Evolutionary conservation across 1,140 invertebrate genomes (phyloP).

Genomic region (Scaptodrosophila lebanonensis): DNA sequence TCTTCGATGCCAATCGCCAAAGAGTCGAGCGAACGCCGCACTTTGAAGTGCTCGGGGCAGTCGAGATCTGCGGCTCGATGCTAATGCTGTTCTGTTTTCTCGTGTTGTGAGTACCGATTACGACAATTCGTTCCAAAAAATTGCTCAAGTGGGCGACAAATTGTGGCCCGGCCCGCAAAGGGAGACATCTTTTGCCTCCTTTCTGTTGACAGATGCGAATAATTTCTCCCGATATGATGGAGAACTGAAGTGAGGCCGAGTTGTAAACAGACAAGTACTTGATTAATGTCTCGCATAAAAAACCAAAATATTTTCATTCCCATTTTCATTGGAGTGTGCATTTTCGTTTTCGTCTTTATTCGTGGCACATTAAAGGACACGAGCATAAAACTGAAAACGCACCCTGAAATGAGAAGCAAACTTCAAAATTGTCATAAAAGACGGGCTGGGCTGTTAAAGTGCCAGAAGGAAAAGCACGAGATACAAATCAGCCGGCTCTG

Average conservation of each 20-base stretch:
- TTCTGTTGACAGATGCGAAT: too few species aligned
- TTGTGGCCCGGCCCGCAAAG: too few species aligned
- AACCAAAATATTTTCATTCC: constrained; percentile 7
- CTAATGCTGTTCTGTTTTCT: too few species aligned
- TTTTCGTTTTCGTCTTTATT: not conserved
- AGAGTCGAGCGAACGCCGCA: constrained; percentile 23
- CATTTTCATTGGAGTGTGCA: constrained; percentile 3
- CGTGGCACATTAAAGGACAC: constrained; percentile 13
- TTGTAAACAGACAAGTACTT: constrained; percentile 20
- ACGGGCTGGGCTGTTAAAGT: not conserved
- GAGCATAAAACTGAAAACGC: constrained; percentile 6
- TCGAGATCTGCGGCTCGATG: constrained; percentile 27
- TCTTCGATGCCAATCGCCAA: constrained; percentile 47
- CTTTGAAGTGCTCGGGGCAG: constrained; percentile 52
- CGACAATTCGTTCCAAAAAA: constrained; percentile 54
- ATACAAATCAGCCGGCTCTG: constrained; percentile 6
- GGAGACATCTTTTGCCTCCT: too few species aligned
- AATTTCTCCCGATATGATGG: too few species aligned
- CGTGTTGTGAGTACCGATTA: constrained; percentile 54
- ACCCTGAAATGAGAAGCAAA: constrained; percentile 7
- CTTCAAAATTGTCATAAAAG: constrained; percentile 32
- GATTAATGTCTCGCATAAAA: constrained; percentile 21
- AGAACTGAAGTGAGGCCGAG: too few species aligned
- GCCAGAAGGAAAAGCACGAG: constrained; percentile 1
- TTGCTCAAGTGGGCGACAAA: constrained; percentile 28